Percentiles rank a stretch among this genome's conserved stretches.
phyloP scores from a whole-genome alignment of 2,888 invertebrate genomes.

The Lysandra bellargus region DNA sequence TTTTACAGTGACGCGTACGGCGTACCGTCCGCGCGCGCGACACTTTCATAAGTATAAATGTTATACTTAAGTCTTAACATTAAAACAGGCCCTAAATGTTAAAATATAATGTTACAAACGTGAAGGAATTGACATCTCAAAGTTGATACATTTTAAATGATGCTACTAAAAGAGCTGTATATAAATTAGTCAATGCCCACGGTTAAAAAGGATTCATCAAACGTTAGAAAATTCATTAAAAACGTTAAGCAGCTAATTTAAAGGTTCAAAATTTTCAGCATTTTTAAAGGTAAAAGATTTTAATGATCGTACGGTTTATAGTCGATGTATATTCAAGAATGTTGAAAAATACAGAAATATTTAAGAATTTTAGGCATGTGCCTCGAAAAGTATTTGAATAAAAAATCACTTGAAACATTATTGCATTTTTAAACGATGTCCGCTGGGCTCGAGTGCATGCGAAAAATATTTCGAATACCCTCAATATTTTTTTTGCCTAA shows the following conservation, averaged over 20 bases:
- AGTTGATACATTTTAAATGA: too few relatives aligned
- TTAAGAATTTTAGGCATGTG: conserved; percentile 2
- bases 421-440: conserved; percentile 16
- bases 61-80: too few relatives aligned
- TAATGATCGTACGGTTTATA: not conserved
- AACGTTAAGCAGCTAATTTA: not conserved
- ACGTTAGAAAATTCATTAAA: not conserved
- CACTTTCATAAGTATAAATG: too few relatives aligned
- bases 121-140: too few relatives aligned
- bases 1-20: too few relatives aligned
- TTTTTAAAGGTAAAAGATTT: not conserved
- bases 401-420: conserved; percentile 26
- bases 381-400: conserved; percentile 3
- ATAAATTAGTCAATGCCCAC: too few relatives aligned
- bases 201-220: not conserved
- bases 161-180: too few relatives aligned
- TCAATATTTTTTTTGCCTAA: not conserved
- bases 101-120: too few relatives aligned
- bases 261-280: not conserved
- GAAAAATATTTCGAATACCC: conserved; percentile 17
- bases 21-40: too few relatives aligned
- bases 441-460: not conserved
- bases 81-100: too few relatives aligned
- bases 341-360: not conserved
- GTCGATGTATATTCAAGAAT: not conserved